These are phyloP conservation scores for Sinopyrophorus schimmeli DNA, from an alignment of 2,888 invertebrate species.

Conservation along the genomic window DNA sequence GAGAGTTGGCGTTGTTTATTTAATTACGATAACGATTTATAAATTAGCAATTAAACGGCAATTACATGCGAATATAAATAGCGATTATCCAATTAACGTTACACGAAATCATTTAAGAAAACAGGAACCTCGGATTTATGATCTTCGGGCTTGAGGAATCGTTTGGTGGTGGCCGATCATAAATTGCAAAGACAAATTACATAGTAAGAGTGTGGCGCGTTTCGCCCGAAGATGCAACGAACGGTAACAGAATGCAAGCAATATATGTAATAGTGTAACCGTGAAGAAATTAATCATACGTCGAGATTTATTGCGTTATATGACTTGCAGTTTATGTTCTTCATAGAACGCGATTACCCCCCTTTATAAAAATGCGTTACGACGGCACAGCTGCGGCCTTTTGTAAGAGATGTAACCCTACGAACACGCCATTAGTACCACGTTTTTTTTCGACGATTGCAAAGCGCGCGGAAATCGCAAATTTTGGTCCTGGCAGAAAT, in stretches of 20 bases:
- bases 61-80: no score
- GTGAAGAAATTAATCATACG: slow-evolving; percentile 36
- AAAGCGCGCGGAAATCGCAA: no score
- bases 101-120: slow-evolving; percentile 7
- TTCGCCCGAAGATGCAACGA: slow-evolving; percentile 24
- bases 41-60: no score
- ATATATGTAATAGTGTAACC: slow-evolving; percentile 35
- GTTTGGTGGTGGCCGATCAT: slow-evolving; percentile 35
- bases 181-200: slow-evolving; percentile 43
- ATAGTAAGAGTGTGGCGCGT: slow-evolving; percentile 27
- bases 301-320: slow-evolving; percentile 18
- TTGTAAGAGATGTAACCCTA: no score
- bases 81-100: background rate
- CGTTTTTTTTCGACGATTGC: no score
- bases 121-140: slow-evolving; percentile 4
- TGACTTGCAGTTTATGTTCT: slow-evolving; percentile 10
- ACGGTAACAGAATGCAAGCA: slow-evolving; percentile 29
- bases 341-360: slow-evolving; percentile 5
- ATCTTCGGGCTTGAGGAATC: slow-evolving; percentile 31
- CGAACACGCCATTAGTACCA: no score
- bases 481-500: no score
- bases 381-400: background rate
- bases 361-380: no score
- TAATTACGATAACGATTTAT: no score
- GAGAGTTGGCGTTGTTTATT: no score